Percentiles rank a stretch among this genome's conserved stretches.
Conservation (phyloP, 2,797 vertebrate genomes). For the Sebastes melanostomus region DNA sequence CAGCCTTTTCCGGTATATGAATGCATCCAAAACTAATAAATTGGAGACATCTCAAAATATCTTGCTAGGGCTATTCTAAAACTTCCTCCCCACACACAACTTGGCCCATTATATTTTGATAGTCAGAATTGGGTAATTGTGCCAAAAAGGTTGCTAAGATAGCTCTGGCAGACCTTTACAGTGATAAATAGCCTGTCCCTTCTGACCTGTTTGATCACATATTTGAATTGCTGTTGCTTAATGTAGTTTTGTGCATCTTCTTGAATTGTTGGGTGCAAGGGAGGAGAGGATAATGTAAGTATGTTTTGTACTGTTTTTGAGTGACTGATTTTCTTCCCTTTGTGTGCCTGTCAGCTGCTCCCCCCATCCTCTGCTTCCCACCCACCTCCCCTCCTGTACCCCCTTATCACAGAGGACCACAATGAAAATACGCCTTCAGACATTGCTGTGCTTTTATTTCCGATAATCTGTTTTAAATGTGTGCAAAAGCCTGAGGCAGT, state of each 20-base stretch:
- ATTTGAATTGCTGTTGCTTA: background rate
- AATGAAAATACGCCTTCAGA: constrained; percentile 14
- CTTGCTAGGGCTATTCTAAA: background rate
- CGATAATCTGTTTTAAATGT: constrained; percentile 18
- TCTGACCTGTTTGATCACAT: background rate
- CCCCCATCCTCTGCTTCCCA: no score
- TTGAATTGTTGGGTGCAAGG: background rate
- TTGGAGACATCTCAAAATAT: background rate
- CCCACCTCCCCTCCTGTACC: background rate
- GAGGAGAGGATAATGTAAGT: background rate
- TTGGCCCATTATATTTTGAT: background rate
- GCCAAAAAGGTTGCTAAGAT: background rate
- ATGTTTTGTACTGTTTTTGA: background rate
- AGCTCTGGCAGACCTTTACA: background rate
- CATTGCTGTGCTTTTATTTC: constrained; percentile 12
- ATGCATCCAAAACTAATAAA: background rate
- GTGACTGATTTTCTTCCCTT: background rate
- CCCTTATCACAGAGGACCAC: constrained; percentile 18
- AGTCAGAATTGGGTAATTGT: background rate
- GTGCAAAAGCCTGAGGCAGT: background rate
- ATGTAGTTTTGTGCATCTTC: background rate
- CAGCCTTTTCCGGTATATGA: background rate
- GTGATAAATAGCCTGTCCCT: background rate
- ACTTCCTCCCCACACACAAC: no score
- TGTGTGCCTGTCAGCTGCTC: background rate